Conservation (phyloP, 2,113 vertebrate species). For the Tragelaphus imberbis region DNA sequence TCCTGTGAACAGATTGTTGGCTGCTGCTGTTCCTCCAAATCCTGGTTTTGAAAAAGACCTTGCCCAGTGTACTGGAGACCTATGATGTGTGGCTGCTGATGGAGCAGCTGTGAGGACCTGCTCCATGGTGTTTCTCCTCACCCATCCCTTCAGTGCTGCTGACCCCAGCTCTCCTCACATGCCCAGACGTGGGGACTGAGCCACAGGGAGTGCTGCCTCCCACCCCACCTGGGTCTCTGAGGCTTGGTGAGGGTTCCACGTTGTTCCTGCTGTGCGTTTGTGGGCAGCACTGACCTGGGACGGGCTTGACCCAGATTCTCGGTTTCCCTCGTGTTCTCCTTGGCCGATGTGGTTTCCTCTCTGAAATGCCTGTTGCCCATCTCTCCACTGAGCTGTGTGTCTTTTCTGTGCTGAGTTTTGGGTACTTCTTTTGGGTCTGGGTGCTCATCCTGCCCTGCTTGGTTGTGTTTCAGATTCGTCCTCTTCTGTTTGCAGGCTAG, state of each 20-base stretch:
- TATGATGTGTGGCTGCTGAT: background rate
- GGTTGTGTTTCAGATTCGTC: background rate
- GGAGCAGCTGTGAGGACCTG: background rate
- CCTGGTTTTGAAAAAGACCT: background rate
- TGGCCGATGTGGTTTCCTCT: accelerated
- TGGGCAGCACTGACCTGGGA: background rate
- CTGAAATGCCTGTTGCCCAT: background rate
- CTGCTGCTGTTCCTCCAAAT: background rate
- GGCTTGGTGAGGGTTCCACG: background rate
- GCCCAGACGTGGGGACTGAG: background rate
- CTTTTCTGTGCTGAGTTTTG: background rate
- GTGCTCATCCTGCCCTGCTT: background rate
- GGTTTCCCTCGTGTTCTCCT: background rate
- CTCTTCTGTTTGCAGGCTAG: background rate
- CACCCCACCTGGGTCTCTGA: background rate
- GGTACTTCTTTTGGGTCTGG: background rate
- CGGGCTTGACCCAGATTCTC: accelerated
- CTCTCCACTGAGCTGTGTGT: background rate
- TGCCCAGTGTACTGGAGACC: background rate
- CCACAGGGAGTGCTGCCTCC: background rate
- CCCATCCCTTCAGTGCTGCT: background rate
- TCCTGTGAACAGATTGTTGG: too few relatives aligned
- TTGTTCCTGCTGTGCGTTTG: background rate
- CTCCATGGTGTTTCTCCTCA: accelerated
- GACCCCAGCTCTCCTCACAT: background rate